Evolutionary conservation across 2,888 invertebrate species (phyloP).

Genomic region (Shargacucullia verbasci): DNA sequence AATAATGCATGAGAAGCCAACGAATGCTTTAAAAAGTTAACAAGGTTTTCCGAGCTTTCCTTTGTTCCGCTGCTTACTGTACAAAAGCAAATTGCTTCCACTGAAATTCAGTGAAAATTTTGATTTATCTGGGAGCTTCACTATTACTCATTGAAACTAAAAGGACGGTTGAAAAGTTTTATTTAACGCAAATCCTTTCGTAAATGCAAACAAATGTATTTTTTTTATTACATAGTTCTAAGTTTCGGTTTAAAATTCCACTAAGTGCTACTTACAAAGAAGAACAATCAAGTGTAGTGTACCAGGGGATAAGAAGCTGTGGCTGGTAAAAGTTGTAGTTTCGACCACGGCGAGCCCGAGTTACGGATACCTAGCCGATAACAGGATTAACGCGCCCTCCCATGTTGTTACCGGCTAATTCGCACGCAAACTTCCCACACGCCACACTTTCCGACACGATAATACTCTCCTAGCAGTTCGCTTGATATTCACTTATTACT

Average conservation of each 20-base stretch:
- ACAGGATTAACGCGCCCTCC: conserved; percentile 82
- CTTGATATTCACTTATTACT: conserved; percentile 61
- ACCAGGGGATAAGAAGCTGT: conserved; percentile 66
- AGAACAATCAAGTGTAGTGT: conserved; percentile 67
- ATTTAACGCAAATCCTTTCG: too few species aligned
- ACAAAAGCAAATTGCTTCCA: conserved; percentile 81
- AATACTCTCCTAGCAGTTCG: conserved; percentile 71
- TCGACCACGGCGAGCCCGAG: conserved; percentile 61
- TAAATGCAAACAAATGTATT: too few species aligned
- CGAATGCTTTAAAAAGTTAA: conserved; percentile 87
- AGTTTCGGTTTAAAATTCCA: conserved; percentile 6
- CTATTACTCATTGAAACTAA: not conserved
- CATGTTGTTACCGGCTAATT: conserved; percentile 79
- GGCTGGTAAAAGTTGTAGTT: conserved; percentile 72
- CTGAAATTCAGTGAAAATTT: conserved; percentile 64
- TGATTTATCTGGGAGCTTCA: conserved; percentile 57
- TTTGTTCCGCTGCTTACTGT: conserved; percentile 81
- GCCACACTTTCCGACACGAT: conserved; percentile 67
- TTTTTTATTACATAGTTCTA: too few species aligned
- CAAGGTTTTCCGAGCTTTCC: conserved; percentile 86
- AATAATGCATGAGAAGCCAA: conserved; percentile 84
- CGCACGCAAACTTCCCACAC: conserved; percentile 80
- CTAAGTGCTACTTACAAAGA: conserved; percentile 47
- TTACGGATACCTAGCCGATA: conserved; percentile 79
- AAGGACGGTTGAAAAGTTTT: not conserved